Conservation (phyloP, 1,140 invertebrate species). For the Lerema accius region DNA sequence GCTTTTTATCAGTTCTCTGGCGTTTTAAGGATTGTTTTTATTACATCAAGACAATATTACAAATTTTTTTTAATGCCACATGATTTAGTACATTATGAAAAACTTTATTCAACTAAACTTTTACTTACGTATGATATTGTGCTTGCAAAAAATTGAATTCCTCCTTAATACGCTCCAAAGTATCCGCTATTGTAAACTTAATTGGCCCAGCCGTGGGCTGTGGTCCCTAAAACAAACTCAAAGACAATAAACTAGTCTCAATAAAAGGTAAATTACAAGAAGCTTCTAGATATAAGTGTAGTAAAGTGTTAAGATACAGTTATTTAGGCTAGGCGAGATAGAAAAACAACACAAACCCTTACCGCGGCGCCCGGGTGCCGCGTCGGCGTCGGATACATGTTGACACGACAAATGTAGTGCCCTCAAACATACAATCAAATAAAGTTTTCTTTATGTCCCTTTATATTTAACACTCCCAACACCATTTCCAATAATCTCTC, state of each 20-base stretch:
- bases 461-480: slow-evolving; percentile 51
- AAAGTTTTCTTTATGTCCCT: slow-evolving; percentile 64
- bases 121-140: slow-evolving; percentile 98
- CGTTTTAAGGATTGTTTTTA: too few relatives aligned
- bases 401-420: slow-evolving; percentile 50
- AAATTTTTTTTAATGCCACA: too few relatives aligned
- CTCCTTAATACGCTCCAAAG: slow-evolving; percentile 98
- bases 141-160: slow-evolving; percentile 99
- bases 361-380: slow-evolving; percentile 74
- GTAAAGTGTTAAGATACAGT: background rate
- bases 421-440: slow-evolving; percentile 61
- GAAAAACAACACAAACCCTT: slow-evolving; percentile 73
- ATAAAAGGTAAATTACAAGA: slow-evolving; percentile 3
- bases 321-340: slow-evolving; percentile 37
- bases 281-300: slow-evolving; percentile 8
- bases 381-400: slow-evolving; percentile 76
- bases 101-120: too few relatives aligned
- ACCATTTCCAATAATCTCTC: slow-evolving; percentile 64
- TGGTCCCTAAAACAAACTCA: slow-evolving; percentile 89
- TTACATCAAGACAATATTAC: too few relatives aligned
- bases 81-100: too few relatives aligned
- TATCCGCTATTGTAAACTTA: slow-evolving; percentile 98
- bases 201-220: slow-evolving; percentile 94
- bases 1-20: too few relatives aligned
- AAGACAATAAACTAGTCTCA: slow-evolving; percentile 41